Conservation (phyloP, 2,113 vertebrate genomes). For the Epinephelus moara region DNA sequence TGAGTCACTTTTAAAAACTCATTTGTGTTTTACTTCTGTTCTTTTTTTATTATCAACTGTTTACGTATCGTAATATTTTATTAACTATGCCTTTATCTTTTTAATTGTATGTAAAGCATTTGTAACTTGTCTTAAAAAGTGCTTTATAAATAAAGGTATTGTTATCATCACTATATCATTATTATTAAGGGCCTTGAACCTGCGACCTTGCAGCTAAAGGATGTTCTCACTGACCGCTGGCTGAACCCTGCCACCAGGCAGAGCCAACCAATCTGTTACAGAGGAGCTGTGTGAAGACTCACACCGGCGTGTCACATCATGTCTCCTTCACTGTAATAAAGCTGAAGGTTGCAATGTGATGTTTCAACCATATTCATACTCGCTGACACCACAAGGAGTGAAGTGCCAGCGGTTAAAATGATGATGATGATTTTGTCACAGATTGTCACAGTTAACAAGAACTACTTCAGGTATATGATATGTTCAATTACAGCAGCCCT, state of each 20-base stretch:
- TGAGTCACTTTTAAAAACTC: too few species aligned
- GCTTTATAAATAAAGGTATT: too few species aligned
- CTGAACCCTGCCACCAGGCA: slow-evolving; percentile 4
- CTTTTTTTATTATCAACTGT: too few species aligned
- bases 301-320: background rate
- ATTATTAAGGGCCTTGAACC: background rate
- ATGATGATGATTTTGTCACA: background rate
- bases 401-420: background rate
- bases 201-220: background rate
- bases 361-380: background rate
- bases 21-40: too few species aligned
- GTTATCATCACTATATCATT: too few species aligned
- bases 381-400: background rate
- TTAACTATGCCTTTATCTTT: too few species aligned
- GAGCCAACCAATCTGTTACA: background rate
- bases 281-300: background rate
- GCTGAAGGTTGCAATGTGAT: slow-evolving; percentile 4
- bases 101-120: too few species aligned
- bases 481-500: background rate
- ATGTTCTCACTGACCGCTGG: background rate
- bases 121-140: too few species aligned
- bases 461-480: background rate
- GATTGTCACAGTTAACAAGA: too few species aligned
- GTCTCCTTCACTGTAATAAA: background rate
- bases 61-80: too few species aligned